phyloP scores from a whole-genome alignment of 2,797 vertebrate genomes.

The Natrix natrix region DNA sequence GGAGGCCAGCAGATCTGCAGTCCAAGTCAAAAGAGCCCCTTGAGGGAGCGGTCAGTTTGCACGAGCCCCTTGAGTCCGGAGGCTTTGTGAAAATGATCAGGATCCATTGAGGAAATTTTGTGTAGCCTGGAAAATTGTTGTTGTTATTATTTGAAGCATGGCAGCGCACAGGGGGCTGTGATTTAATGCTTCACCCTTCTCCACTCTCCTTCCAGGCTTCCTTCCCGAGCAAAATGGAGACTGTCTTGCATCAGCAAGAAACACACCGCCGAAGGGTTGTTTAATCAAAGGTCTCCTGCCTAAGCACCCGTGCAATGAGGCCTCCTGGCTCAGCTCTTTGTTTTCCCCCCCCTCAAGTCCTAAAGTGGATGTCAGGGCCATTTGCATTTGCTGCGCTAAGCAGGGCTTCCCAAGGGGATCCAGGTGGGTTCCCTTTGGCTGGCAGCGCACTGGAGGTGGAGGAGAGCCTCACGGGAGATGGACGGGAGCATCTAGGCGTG shows the following conservation, averaged over 20 bases:
- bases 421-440: background rate
- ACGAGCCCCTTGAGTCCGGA: constrained; percentile 52
- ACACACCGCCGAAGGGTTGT: background rate
- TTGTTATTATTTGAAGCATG: background rate
- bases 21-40: constrained; percentile 9
- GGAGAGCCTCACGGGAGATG: background rate
- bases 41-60: background rate
- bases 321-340: background rate
- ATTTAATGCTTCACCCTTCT: background rate
- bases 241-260: background rate
- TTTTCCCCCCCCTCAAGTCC: background rate
- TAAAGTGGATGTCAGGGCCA: background rate
- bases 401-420: background rate
- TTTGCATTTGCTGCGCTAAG: background rate
- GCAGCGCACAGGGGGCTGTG: background rate
- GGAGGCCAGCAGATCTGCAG: background rate
- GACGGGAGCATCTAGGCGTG: background rate
- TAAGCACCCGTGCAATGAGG: too few relatives aligned
- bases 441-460: background rate
- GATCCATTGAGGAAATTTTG: constrained; percentile 25
- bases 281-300: background rate
- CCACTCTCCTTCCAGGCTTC: background rate
- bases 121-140: constrained; percentile 38
- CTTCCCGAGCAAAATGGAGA: accelerated
- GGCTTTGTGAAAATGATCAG: constrained; percentile 58